These are phyloP conservation scores for Amblyopsis rosae DNA, from an alignment of 2,113 vertebrate species.

Conservation along the genomic window DNA sequence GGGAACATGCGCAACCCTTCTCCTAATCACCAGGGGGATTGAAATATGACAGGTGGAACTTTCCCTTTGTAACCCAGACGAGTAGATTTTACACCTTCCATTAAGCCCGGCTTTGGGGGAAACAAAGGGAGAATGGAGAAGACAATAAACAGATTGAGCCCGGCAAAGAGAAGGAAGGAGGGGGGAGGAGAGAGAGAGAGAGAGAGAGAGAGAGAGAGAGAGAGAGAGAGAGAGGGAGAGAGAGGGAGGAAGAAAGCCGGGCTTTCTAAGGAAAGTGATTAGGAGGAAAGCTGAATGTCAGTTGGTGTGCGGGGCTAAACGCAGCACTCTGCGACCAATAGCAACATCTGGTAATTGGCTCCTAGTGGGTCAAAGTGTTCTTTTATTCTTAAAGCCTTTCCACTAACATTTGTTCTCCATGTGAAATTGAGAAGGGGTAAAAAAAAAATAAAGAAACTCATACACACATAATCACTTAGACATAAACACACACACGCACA, in stretches of 20 bases:
- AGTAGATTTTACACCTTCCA: slow-evolving; percentile 54
- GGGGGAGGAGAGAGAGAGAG: not conserved
- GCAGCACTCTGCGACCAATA: slow-evolving; percentile 28
- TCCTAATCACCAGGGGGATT: slow-evolving; percentile 36
- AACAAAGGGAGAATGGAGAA: too few relatives aligned
- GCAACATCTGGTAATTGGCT: slow-evolving; percentile 64
- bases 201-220: not conserved
- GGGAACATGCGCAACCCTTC: slow-evolving; percentile 27
- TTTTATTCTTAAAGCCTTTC: slow-evolving; percentile 63
- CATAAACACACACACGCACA: not conserved
- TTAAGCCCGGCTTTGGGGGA: slow-evolving; percentile 37
- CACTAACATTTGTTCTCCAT: slow-evolving; percentile 59
- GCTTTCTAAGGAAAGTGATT: slow-evolving; percentile 53
- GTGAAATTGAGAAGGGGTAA: slow-evolving; percentile 50
- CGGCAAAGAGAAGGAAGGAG: not conserved
- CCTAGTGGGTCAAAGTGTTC: slow-evolving; percentile 71
- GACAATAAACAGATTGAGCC: not conserved
- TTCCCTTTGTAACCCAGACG: slow-evolving; percentile 50
- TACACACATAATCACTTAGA: not conserved
- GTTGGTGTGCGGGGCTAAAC: slow-evolving; percentile 57
- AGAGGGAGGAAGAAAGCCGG: slow-evolving; percentile 37
- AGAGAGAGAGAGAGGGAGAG: not conserved
- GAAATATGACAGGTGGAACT: slow-evolving; percentile 58
- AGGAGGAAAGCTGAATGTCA: slow-evolving; percentile 66
- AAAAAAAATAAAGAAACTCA: slow-evolving; percentile 22